phyloP scores from a whole-genome alignment of 2,113 vertebrate genomes.

The Litocranius walleri region DNA sequence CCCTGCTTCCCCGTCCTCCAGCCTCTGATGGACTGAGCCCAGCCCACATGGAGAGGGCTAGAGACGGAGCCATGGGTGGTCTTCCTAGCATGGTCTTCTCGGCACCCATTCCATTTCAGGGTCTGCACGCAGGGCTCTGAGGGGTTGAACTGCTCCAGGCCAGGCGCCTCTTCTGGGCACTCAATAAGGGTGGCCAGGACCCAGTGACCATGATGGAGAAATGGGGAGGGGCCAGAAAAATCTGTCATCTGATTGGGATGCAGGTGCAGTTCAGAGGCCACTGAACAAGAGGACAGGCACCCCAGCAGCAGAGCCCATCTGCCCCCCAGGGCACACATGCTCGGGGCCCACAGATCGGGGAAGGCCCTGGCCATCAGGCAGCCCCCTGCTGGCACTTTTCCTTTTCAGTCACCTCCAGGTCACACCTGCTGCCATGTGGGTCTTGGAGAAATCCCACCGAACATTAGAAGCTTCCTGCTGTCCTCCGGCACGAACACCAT shows the following conservation, averaged over 20 bases:
- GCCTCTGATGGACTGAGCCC: neutral
- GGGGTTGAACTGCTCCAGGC: neutral
- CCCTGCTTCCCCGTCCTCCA: rapidly evolving
- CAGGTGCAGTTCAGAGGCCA: neutral
- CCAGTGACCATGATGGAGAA: neutral
- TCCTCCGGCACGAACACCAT: neutral
- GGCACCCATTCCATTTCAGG: too few relatives aligned
- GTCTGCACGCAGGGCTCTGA: rapidly evolving
- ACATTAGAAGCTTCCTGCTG: neutral
- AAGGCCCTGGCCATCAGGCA: neutral
- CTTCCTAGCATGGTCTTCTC: neutral
- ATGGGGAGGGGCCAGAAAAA: neutral
- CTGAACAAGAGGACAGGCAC: neutral
- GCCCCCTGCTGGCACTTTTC: neutral
- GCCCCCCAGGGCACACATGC: rapidly evolving
- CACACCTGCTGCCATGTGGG: neutral
- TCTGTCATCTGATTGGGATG: rapidly evolving
- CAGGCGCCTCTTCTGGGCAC: neutral
- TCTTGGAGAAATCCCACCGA: neutral
- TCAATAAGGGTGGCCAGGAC: neutral
- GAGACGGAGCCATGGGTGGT: rapidly evolving
- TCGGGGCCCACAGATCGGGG: rapidly evolving
- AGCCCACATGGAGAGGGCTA: rapidly evolving
- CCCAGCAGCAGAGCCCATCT: neutral
- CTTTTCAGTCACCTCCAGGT: neutral